These are phyloP conservation scores for Meteorus colon DNA, from an alignment of 2,888 invertebrate species.

Conservation along the genomic window DNA sequence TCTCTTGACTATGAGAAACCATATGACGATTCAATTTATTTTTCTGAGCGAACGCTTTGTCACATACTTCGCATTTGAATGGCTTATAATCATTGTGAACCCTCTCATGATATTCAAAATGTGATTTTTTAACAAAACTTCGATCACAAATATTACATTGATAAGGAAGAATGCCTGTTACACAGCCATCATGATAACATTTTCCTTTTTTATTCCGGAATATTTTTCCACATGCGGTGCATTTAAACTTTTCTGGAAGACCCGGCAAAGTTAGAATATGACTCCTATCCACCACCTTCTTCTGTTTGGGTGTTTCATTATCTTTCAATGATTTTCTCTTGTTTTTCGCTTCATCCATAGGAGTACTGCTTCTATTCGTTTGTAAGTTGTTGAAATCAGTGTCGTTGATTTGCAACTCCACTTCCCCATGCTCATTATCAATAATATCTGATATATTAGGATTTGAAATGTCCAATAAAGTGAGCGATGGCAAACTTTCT, in stretches of 20 bases:
- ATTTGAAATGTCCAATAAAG: conserved; percentile 14
- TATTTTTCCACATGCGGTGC: conserved; percentile 80
- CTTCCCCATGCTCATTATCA: background rate
- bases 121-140: conserved; percentile 80
- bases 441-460: background rate
- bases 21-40: conserved; percentile 83
- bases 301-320: background rate
- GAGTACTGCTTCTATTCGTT: background rate
- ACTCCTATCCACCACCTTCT: conserved; percentile 56
- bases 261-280: conserved; percentile 70
- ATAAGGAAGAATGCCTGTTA: conserved; percentile 73
- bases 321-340: background rate
- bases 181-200: conserved; percentile 67
- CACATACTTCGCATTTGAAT: conserved; percentile 79
- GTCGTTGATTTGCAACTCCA: background rate
- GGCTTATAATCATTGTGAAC: conserved; percentile 79
- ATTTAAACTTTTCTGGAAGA: conserved; percentile 77
- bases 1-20: conserved; percentile 71
- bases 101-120: conserved; percentile 83
- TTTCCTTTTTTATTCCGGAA: conserved; percentile 78
- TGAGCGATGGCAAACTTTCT: background rate
- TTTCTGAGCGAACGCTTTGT: conserved; percentile 81
- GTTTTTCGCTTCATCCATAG: background rate
- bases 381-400: background rate
- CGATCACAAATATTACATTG: conserved; percentile 74